A percentile compares a stretch with the other conserved stretches of the same genome.
Conservation (phyloP, 1,140 invertebrate species). For the Helicoverpa armigera region DNA sequence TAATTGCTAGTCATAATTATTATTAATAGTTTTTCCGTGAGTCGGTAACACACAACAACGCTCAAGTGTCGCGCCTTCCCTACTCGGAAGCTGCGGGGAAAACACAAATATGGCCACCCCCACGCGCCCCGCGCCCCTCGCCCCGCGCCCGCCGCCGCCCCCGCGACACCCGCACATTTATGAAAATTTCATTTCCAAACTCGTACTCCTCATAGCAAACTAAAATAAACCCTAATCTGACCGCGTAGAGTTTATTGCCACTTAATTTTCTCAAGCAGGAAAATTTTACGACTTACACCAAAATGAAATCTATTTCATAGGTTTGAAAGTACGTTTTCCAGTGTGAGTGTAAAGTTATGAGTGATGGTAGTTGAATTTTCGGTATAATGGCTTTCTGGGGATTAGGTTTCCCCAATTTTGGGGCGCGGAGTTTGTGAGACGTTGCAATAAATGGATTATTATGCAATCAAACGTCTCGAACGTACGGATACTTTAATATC, state of each 20-base stretch:
- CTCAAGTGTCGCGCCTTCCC: slow-evolving; percentile 75
- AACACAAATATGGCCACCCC: slow-evolving; percentile 72
- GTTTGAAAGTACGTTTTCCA: slow-evolving; percentile 63
- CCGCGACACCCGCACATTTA: slow-evolving; percentile 69
- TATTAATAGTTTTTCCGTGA: slow-evolving; percentile 81
- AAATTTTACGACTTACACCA: slow-evolving; percentile 61
- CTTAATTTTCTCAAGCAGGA: slow-evolving; percentile 68
- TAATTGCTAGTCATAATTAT: slow-evolving; percentile 74
- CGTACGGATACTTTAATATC: slow-evolving; percentile 20
- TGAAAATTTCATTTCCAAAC: slow-evolving; percentile 83
- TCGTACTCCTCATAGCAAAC: slow-evolving; percentile 62
- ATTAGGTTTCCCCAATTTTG: slow-evolving; percentile 82
- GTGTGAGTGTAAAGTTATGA: slow-evolving; percentile 61
- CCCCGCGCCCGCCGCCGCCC: slow-evolving; percentile 49
- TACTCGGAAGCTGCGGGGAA: slow-evolving; percentile 71
- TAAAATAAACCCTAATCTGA: slow-evolving; percentile 77
- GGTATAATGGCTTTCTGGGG: slow-evolving; percentile 80
- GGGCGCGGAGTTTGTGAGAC: slow-evolving; percentile 63
- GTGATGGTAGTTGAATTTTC: slow-evolving; percentile 74
- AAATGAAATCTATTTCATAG: slow-evolving; percentile 68
- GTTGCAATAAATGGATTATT: slow-evolving; percentile 77
- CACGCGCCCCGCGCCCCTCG: slow-evolving; percentile 37
- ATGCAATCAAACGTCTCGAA: slow-evolving; percentile 71
- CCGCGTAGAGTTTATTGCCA: slow-evolving; percentile 70
- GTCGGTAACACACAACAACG: slow-evolving; percentile 65